Evolutionary conservation across 2,113 vertebrate species (phyloP).

Genomic region (Callaeas wilsoni): DNA sequence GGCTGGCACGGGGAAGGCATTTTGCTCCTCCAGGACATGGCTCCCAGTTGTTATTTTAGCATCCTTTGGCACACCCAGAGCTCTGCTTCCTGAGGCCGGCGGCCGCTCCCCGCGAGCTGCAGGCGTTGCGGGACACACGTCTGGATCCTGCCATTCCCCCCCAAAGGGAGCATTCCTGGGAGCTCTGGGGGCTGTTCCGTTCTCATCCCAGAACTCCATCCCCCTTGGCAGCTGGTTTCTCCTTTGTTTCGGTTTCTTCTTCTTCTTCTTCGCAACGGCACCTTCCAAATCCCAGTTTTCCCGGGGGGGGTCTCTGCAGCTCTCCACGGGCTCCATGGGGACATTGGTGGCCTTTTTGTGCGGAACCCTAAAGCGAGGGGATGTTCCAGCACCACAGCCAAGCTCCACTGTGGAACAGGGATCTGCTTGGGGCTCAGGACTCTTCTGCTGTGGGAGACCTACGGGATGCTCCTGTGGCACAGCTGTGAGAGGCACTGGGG

Average conservation of each 20-base stretch:
- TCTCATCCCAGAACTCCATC: constrained; percentile 44
- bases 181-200: background rate
- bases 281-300: constrained; percentile 65
- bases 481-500: constrained; percentile 1
- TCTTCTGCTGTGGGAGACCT: constrained; percentile 54
- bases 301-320: constrained; percentile 2
- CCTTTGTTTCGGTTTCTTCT: constrained; percentile 74
- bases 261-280: constrained; percentile 68
- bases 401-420: background rate
- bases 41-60: background rate
- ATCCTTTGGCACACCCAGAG: background rate
- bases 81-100: background rate
- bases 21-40: background rate
- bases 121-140: background rate
- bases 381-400: background rate
- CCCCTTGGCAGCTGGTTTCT: constrained; percentile 39
- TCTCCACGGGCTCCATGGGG: background rate
- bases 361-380: constrained; percentile 4
- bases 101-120: background rate
- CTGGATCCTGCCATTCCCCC: background rate
- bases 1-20: background rate
- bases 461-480: constrained; percentile 24
- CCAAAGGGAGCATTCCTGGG: background rate
- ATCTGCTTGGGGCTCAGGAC: constrained; percentile 16
- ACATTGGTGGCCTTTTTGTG: background rate